A percentile compares a stretch with the other conserved stretches of the same genome.
Conservation (phyloP, 1,140 invertebrate genomes). For the Panulirus ornatus region DNA sequence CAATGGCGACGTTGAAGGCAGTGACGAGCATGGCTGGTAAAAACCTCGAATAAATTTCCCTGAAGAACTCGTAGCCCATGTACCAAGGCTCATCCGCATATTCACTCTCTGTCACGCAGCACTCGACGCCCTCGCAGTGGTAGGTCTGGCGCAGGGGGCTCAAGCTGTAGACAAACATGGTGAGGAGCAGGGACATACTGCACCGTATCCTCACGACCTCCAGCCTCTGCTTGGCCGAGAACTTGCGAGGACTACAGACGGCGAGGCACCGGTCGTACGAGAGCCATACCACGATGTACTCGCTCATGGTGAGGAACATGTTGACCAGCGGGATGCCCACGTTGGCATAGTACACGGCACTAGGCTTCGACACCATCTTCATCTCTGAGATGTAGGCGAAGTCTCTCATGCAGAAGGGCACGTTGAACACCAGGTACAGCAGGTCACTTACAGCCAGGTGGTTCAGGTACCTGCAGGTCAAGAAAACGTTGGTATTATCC, state of each 20-base stretch:
- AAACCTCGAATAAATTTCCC: slow-evolving; percentile 74
- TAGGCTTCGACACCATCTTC: slow-evolving; percentile 43
- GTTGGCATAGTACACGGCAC: slow-evolving; percentile 77
- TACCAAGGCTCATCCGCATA: slow-evolving; percentile 63
- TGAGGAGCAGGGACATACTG: slow-evolving; percentile 57
- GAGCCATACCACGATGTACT: slow-evolving; percentile 77
- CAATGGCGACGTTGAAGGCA: slow-evolving; percentile 72
- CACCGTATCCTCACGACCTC: slow-evolving; percentile 69
- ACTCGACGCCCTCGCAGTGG: slow-evolving; percentile 47
- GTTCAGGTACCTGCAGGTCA: slow-evolving; percentile 76
- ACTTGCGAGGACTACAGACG: slow-evolving; percentile 77
- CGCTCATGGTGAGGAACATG: slow-evolving; percentile 77
- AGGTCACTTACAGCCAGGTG: slow-evolving; percentile 77
- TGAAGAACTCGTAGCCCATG: slow-evolving; percentile 71
- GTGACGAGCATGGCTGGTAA: slow-evolving; percentile 72
- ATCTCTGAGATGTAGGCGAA: slow-evolving; percentile 70
- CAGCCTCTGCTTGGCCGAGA: slow-evolving; percentile 75
- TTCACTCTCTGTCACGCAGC: slow-evolving; percentile 69
- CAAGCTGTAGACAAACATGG: slow-evolving; percentile 70
- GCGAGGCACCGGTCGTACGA: slow-evolving; percentile 77
- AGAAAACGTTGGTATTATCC: background rate
- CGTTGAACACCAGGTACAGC: slow-evolving; percentile 76
- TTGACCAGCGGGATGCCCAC: slow-evolving; percentile 77
- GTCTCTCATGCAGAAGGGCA: slow-evolving; percentile 75
- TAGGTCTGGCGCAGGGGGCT: slow-evolving; percentile 71